Conservation (phyloP, 2,113 vertebrate genomes). For the Thymallus thymallus region DNA sequence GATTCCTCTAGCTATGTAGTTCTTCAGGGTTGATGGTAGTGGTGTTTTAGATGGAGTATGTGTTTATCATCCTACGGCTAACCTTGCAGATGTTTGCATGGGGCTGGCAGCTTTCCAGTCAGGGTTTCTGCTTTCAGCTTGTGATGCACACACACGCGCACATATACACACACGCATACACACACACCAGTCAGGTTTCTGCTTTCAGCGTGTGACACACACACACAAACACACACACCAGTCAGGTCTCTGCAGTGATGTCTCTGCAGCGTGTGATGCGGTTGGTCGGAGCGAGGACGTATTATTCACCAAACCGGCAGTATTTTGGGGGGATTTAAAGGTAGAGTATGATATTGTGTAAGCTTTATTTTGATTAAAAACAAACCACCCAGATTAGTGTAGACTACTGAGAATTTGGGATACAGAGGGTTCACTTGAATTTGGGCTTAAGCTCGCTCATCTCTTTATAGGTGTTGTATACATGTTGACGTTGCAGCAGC, state of each 20-base stretch:
- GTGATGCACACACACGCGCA: too few relatives aligned
- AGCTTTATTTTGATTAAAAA: conserved; percentile 23
- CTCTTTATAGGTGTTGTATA: not conserved
- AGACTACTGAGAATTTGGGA: not conserved
- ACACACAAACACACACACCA: not conserved
- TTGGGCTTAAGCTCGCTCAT: not conserved
- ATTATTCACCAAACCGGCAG: not conserved
- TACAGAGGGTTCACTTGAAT: not conserved
- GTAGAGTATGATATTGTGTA: not conserved
- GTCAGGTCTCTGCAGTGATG: not conserved
- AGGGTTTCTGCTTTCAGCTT: too few relatives aligned
- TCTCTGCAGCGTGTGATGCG: not conserved
- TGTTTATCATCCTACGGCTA: not conserved
- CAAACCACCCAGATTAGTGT: not conserved
- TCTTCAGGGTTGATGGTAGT: too few relatives aligned
- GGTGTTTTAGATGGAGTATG: not conserved
- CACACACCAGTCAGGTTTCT: too few relatives aligned
- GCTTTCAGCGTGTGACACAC: too few relatives aligned
- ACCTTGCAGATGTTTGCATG: conserved; percentile 23
- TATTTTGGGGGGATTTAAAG: not conserved
- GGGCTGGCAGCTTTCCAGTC: not conserved
- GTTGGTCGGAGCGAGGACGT: not conserved
- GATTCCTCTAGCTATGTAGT: too few relatives aligned
- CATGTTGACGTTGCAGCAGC: not conserved
- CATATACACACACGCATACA: too few relatives aligned